Base-by-base conservation (phyloP, 23 tunicate species). In the Corella eumyota region DNA sequence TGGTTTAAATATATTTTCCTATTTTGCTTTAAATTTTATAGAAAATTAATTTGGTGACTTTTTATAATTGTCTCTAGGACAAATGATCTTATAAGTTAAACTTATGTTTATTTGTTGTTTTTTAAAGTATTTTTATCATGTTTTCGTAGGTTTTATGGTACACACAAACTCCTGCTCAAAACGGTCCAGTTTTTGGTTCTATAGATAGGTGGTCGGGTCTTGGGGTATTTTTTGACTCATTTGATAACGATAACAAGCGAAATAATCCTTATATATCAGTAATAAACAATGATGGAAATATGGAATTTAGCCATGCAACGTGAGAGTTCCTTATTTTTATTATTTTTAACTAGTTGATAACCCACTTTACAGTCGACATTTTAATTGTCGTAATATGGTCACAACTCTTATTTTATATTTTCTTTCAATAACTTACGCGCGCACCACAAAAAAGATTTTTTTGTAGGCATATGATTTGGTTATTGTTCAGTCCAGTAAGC, bases 211-310 rank as follows among this genome's bases (percentile, higher is more conserved):
- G 81, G 86, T 71, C 69, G 54, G 98, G 98, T 1, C 6, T 92
- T 45, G 98, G 93, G 19, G 34, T 92, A 15, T 70, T 92, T 50
- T 74, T 92, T 31, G 98, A 92, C 55, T 92, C 98, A 0, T 92
- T 78, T 40, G 98, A 92, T 45, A 92, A 92, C 64, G 74, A 92
- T 37, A 52, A 62, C 25, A 64, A 66, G 37, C 57, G 44, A 24
- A 71, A 92, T 57, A 92, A 83, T 48, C 98, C 98, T 1, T 54
- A 49, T 34, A 61, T 92, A 11, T 58, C 68, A 15, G 45, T 72
- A 15, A 59, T 92, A 47, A 57, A 69, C 23, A 92, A 92, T 35
- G 87, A 92, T 49, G 98, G 98, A 31, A 66, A 65, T 0, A 60
- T 59, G 34, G 49, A 63, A 34, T 81, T 61, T 63, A 67, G 47